Conservation (phyloP, 2,797 vertebrate genomes). For the Xenopus petersii region DNA sequence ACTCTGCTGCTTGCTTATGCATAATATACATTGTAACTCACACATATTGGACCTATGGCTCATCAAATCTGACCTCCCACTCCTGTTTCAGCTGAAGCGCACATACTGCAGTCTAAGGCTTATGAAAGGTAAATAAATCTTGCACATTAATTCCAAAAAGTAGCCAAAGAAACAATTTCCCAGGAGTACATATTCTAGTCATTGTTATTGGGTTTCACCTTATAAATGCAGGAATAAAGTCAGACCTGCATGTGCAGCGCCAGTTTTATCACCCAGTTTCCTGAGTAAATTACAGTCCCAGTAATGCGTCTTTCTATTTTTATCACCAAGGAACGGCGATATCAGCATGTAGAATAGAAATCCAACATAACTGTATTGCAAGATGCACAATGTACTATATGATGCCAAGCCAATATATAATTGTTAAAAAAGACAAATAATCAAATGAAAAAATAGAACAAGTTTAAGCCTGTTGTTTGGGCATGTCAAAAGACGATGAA, state of each 20-base stretch:
- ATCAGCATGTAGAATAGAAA: conserved; percentile 48
- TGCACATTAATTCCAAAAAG: conserved; percentile 45
- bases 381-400: conserved; percentile 46
- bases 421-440: conserved; percentile 20
- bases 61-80: conserved; percentile 42
- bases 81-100: conserved; percentile 22
- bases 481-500: not conserved
- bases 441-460: conserved; percentile 17
- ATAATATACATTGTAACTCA: conserved; percentile 38
- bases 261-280: conserved; percentile 46
- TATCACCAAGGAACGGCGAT: conserved; percentile 43
- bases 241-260: conserved; percentile 33
- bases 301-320: conserved; percentile 49
- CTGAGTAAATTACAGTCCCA: conserved; percentile 42
- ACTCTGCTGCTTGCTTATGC: conserved; percentile 26
- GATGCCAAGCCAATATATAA: conserved; percentile 36
- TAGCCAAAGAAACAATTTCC: conserved; percentile 45
- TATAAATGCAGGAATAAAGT: conserved; percentile 48
- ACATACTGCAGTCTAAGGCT: conserved; percentile 25
- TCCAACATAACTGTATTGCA: conserved; percentile 41
- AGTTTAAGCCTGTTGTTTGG: conserved; percentile 16
- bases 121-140: conserved; percentile 49
- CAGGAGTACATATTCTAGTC: conserved; percentile 35
- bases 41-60: conserved; percentile 34
- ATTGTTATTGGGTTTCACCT: conserved; percentile 46